These are phyloP conservation scores for Echinometra lucunter DNA, from an alignment of 53 echinoderm and acorn worm genomes.

Conservation along the genomic window DNA sequence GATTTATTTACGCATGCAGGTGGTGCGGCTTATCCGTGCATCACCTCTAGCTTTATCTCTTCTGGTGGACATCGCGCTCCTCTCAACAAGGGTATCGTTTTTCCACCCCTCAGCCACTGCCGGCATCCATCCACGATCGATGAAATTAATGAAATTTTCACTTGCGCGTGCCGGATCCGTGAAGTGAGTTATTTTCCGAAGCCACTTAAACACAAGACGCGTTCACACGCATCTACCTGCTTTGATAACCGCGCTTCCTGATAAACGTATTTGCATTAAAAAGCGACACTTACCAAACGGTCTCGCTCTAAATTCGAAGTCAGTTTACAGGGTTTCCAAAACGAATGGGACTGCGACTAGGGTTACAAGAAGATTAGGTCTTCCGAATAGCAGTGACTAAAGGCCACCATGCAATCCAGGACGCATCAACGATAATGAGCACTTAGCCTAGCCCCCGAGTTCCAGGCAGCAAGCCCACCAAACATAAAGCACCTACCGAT, in stretches of 20 bases:
- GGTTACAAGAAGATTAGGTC: too few species aligned
- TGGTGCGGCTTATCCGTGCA: slow-evolving; percentile 57
- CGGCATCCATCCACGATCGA: slow-evolving; percentile 64
- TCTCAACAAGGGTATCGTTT: slow-evolving; percentile 68
- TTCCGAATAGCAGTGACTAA: too few species aligned
- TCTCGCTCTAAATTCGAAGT: background rate
- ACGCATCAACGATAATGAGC: too few species aligned
- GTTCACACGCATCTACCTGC: slow-evolving; percentile 26
- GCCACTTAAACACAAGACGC: slow-evolving; percentile 63
- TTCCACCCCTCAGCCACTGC: slow-evolving; percentile 71
- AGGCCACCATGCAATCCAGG: too few species aligned
- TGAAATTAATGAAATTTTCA: slow-evolving; percentile 74
- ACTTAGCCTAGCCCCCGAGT: too few species aligned
- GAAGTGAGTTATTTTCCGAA: slow-evolving; percentile 73
- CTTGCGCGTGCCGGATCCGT: slow-evolving; percentile 70
- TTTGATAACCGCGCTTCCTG: background rate
- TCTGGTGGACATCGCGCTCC: slow-evolving; percentile 56
- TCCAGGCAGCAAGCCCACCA: too few species aligned
- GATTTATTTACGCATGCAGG: slow-evolving; percentile 73
- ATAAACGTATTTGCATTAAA: background rate
- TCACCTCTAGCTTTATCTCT: slow-evolving; percentile 58
- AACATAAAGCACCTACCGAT: too few species aligned
- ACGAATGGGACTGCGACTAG: too few species aligned
- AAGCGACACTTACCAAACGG: background rate
- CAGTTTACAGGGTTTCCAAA: background rate